Base-by-base conservation (phyloP, 2,113 vertebrate species). In the Tiliqua scincoides region DNA sequence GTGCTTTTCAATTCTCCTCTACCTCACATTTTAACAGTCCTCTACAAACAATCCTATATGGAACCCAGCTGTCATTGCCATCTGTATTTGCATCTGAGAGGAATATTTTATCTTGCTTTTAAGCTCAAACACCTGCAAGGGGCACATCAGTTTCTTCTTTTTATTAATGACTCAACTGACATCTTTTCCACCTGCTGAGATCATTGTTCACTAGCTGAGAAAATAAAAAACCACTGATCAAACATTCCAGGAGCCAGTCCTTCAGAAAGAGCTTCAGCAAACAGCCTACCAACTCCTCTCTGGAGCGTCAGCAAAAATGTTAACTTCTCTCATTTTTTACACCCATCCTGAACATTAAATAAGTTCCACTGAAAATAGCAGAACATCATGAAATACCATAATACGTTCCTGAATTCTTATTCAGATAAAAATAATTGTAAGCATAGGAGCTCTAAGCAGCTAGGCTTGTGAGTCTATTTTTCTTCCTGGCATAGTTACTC, bases 131-230 rank as follows among this genome's bases (percentile, higher is more conserved):
- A 73, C 72, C 32, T 73, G 54, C 40, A 83, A 61, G 18, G 1
- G 3, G 57, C 37, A 85, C 21, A 35, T 23, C 68, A 77, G 25
- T 4, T 0, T 0, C 18, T 27, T 1, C 57, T 2, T 1, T 1
- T 1, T 59, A 25, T 5, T 35, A 52, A 25, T 71, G 79, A 57
- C 11, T 59, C 67, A 82, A 12, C 12, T 73, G 17, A 73, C 35
- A 2, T 77, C 15, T 82, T 75, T 84, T 21, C 32, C 4, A 59
- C 9, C 11, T 48, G 23, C 10, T 84, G 30, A 76, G 3, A 37
- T 9, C 1, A 5, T 11, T 62, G 54, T 79, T 61, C 43, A 85
- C 18, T 71, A 71, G 57, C 40, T 48, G 37, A 35, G 21, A 23
- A 4, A 3, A 5, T 6, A 40, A 32, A 0, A 0, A 75, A 4